Base-by-base conservation (phyloP, 2,888 invertebrate genomes). In the Isoperla grammatica region DNA sequence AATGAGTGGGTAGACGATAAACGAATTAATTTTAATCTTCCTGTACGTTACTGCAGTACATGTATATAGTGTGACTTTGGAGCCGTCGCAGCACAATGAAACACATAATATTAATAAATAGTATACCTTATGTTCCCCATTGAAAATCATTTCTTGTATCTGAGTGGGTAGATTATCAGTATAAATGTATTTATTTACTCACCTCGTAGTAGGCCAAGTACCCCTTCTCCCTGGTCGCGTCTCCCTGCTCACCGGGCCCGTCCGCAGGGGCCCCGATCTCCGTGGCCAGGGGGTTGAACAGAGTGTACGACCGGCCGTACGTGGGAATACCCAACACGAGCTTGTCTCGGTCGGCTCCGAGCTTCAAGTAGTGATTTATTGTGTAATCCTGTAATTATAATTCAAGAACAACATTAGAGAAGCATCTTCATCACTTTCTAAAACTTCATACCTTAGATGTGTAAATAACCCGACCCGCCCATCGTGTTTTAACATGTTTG, bases 181-280 rank as follows among this genome's bases (percentile, higher is more conserved):
- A n/a, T n/a, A n/a, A n/a, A n/a, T n/a, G n/a, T n/a, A n/a, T n/a
- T n/a, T n/a, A n/a, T n/a, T n/a, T 29, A 29, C 29, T 69, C 69
- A 92, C 92, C 81, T 95, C 95, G 72, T 94, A 95, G 71, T 93
- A 95, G 20, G 95, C 91, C 66, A 95, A 77, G 70, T 94, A 95
- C 62, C 95, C 95, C 68, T 93, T 93, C 74, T 95, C 95, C 66
- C 91, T 81, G 0, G 95, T 95, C 1, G 91, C 91, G 60, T 91
- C 91, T 3, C 95, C 95, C 73, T 92, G 90, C 59, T 87, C 88
- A 0, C 95, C 95, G 0, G 95, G 93, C 0, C 93, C 94, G 70
- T 93, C 92, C 0, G 94, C 87, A 0, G 93, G 91, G 0, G 93
- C 82, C 0, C 93, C 94, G n/a, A 94, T 80, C 60, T 89, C 90